These are phyloP conservation scores for Zeus faber DNA, from an alignment of 2,113 vertebrate genomes.

Conservation along the genomic window DNA sequence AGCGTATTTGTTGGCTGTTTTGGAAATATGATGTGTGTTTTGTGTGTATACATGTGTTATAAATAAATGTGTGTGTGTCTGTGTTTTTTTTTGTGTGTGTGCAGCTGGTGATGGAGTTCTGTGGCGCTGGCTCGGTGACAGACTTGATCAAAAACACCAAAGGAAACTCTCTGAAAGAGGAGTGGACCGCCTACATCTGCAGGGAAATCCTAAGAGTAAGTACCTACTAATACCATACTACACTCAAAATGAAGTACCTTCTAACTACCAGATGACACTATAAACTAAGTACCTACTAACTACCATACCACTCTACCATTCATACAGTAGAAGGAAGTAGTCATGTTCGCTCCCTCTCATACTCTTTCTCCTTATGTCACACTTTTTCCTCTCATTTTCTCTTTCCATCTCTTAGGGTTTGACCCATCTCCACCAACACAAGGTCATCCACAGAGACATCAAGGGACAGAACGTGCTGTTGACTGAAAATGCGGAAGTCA, in stretches of 20 bases:
- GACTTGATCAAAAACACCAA: constrained; percentile 99
- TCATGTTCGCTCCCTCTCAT: background rate
- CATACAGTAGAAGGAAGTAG: too few relatives aligned
- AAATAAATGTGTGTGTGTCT: background rate
- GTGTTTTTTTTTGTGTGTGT: constrained; percentile 15
- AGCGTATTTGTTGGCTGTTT: too few relatives aligned
- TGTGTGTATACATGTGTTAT: background rate
- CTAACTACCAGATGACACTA: too few relatives aligned
- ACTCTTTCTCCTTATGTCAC: constrained; percentile 1
- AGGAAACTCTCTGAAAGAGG: constrained; percentile 96
- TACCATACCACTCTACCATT: too few relatives aligned
- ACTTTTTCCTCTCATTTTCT: constrained; percentile 10
- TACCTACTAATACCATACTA: too few relatives aligned
- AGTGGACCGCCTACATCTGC: constrained; percentile 98
- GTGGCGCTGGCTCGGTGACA: constrained; percentile 93
- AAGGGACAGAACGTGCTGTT: constrained; percentile 98
- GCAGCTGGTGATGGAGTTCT: constrained; percentile 99
- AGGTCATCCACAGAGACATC: constrained; percentile 98
- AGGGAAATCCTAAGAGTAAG: constrained; percentile 94
- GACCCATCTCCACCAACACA: constrained; percentile 98
- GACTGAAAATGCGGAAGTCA: constrained; percentile 98
- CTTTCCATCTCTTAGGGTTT: constrained; percentile 78
- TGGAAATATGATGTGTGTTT: too few relatives aligned
- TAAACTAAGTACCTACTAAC: too few relatives aligned
- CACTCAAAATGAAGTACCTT: too few relatives aligned